These are phyloP conservation scores for Mus caroli DNA, from an alignment of 2,797 vertebrate genomes.

Conservation along the genomic window DNA sequence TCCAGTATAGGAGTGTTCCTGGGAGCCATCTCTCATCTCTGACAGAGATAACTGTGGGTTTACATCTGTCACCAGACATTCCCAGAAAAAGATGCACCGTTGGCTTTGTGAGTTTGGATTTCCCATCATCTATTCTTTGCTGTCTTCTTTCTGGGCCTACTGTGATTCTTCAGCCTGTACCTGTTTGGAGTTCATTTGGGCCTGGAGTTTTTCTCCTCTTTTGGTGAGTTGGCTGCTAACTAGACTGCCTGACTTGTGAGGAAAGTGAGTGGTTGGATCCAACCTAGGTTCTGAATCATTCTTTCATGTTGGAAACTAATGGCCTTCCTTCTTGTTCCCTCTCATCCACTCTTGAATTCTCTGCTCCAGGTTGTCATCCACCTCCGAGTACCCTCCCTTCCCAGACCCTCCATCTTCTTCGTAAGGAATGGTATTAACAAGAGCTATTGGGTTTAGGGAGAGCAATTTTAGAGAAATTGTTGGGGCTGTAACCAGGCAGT, in stretches of 20 bases:
- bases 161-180: conserved; percentile 18
- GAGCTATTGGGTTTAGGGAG: conserved; percentile 29
- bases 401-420: background rate
- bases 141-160: conserved; percentile 54
- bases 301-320: conserved; percentile 34
- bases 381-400: background rate
- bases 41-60: conserved; percentile 38
- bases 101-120: conserved; percentile 47
- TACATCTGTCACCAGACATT: conserved; percentile 19
- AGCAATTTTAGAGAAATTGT: conserved; percentile 65
- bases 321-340: background rate
- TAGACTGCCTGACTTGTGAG: conserved; percentile 47
- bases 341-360: background rate
- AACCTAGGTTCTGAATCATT: conserved; percentile 34
- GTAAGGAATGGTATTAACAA: background rate
- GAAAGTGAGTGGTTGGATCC: conserved; percentile 54
- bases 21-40: conserved; percentile 73
- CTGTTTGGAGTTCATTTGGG: conserved; percentile 55
- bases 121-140: background rate
- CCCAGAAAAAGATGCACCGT: conserved; percentile 36
- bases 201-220: conserved; percentile 50
- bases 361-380: conserved; percentile 11
- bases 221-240: conserved; percentile 61
- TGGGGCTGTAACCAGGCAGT: conserved; percentile 61
- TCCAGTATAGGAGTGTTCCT: conserved; percentile 78